These are phyloP conservation scores for Drosophila dives DNA, from an alignment of 2,888 invertebrate species.

Conservation along the genomic window DNA sequence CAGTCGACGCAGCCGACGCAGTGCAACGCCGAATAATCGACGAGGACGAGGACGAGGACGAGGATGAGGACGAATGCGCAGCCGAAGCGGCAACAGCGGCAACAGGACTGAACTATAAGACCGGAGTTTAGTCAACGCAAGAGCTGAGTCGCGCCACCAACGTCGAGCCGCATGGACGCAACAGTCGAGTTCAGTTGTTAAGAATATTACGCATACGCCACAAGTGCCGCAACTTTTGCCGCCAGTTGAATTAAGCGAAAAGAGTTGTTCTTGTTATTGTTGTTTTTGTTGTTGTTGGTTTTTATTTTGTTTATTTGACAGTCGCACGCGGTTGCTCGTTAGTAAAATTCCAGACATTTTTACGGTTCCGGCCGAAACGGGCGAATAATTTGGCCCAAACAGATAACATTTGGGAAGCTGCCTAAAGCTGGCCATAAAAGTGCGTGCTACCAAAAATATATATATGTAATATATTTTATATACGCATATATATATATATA, in stretches of 20 bases:
- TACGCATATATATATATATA: constrained; percentile 24
- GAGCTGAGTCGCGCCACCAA: constrained; percentile 75
- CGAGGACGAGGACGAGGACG: constrained; percentile 8
- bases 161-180: constrained; percentile 58
- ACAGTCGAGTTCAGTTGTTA: constrained; percentile 1
- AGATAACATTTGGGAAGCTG: constrained; percentile 19
- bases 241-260: constrained; percentile 16
- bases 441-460: constrained; percentile 58
- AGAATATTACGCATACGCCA: constrained; percentile 60
- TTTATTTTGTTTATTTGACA: constrained; percentile 4
- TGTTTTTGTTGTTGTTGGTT: neutral
- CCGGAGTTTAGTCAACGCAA: constrained; percentile 40
- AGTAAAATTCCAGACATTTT: constrained; percentile 53
- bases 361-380: constrained; percentile 29
- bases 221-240: constrained; percentile 48
- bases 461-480: constrained; percentile 29
- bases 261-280: constrained; percentile 27
- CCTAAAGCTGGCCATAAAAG: constrained; percentile 63
- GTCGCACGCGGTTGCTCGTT: constrained; percentile 57
- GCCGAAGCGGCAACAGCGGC: constrained; percentile 44
- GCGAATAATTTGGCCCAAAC: constrained; percentile 54
- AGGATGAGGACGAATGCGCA: constrained; percentile 26
- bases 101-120: constrained; percentile 69
- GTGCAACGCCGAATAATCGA: constrained; percentile 43
- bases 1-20: constrained; percentile 33